These are phyloP conservation scores for Griposia aprilina DNA, from an alignment of 2,888 invertebrate species.

Conservation along the genomic window DNA sequence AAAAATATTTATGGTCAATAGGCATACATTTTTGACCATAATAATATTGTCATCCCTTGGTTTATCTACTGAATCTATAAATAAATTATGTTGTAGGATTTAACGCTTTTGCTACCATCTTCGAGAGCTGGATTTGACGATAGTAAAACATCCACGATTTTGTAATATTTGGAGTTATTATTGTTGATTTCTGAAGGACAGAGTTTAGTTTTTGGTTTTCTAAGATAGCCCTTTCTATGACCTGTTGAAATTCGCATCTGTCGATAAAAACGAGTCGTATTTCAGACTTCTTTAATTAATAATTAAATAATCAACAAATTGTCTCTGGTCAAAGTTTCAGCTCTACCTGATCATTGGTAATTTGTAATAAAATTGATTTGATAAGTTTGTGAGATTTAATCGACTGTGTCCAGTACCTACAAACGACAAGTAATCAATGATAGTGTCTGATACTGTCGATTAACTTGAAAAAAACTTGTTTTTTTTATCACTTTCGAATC, in stretches of 20 bases:
- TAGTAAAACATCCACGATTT: neutral
- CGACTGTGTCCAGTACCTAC: neutral
- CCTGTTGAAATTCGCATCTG: neutral
- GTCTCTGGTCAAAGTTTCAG: neutral
- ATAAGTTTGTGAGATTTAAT: constrained; percentile 6
- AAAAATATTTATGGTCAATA: neutral
- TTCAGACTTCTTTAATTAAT: neutral
- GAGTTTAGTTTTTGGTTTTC: neutral
- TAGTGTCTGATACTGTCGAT: neutral
- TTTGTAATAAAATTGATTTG: constrained; percentile 17
- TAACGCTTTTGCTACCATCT: neutral
- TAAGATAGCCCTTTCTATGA: neutral
- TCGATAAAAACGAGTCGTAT: neutral
- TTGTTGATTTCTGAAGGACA: neutral
- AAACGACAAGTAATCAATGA: constrained; percentile 3
- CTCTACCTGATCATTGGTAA: neutral
- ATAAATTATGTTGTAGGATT: neutral
- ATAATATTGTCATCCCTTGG: neutral
- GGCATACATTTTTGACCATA: neutral
- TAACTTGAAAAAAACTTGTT: constrained; percentile 1
- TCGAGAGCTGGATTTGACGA: no score
- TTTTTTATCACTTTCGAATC: constrained; percentile 10
- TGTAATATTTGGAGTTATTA: neutral
- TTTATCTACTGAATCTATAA: neutral
- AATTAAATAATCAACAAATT: neutral